A percentile compares a stretch with the other conserved stretches of the same genome.
Conservation (phyloP, 2,888 invertebrate genomes). For the Andricus quercusramuli region DNA sequence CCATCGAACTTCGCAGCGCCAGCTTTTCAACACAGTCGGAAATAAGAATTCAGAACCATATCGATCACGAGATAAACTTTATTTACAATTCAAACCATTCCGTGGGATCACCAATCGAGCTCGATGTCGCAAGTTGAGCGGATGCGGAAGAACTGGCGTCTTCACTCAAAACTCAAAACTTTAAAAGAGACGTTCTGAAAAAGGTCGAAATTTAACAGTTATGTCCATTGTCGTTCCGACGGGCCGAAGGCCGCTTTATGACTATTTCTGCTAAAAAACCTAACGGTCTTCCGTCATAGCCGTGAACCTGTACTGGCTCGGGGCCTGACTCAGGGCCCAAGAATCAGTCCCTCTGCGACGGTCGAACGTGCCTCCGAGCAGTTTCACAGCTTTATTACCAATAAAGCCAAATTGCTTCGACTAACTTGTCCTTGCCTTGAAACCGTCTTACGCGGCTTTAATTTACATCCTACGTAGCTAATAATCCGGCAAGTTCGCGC, state of each 20-base stretch:
- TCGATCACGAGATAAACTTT: conserved; percentile 33
- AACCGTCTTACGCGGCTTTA: conserved; percentile 45
- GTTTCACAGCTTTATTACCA: conserved; percentile 73
- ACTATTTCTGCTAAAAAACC: conserved; percentile 66
- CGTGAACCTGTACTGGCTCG: conserved; percentile 50
- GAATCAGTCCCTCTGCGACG: conserved; percentile 47
- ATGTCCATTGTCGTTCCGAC: conserved; percentile 69
- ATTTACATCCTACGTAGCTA: not conserved
- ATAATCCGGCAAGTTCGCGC: not conserved
- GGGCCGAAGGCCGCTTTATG: conserved; percentile 65
- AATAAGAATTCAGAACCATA: conserved; percentile 23
- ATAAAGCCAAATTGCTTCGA: conserved; percentile 66
- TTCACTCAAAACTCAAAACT: conserved; percentile 21
- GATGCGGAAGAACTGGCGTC: conserved; percentile 60
- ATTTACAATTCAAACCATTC: conserved; percentile 14
- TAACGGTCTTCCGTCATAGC: conserved; percentile 68
- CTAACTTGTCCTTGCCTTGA: conserved; percentile 51
- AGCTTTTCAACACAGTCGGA: conserved; percentile 12
- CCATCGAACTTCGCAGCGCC: conserved; percentile 6
- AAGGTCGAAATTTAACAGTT: conserved; percentile 68
- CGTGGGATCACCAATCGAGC: conserved; percentile 13
- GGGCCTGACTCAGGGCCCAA: conserved; percentile 52
- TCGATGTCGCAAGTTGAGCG: conserved; percentile 56
- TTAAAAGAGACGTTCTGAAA: conserved; percentile 34
- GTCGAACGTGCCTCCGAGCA: conserved; percentile 72